Evolutionary conservation across 2,113 vertebrate genomes (phyloP).

Genomic region (Salvelinus alpinus): DNA sequence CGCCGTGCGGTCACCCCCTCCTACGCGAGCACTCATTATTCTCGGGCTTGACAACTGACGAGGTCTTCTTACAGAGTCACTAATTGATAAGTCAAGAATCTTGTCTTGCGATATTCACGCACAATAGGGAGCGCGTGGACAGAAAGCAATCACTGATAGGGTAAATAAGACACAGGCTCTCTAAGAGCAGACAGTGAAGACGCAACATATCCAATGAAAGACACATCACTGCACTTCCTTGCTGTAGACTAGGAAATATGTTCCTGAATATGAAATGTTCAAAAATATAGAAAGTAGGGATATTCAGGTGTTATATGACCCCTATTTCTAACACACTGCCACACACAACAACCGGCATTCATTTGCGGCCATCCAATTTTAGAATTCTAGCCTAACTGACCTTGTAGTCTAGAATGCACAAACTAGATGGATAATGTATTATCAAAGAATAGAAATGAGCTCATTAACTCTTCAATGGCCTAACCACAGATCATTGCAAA

Average conservation of each 20-base stretch:
- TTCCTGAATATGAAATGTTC: neutral
- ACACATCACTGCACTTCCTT: neutral
- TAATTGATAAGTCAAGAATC: slow-evolving; percentile 33
- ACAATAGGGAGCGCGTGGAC: neutral
- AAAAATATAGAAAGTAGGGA: neutral
- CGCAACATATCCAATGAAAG: neutral
- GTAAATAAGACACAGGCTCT: neutral
- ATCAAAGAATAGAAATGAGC: neutral
- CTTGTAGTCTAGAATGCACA: slow-evolving; percentile 10
- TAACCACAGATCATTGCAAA: neutral
- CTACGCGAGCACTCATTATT: slow-evolving; percentile 9
- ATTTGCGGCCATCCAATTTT: neutral
- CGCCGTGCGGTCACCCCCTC: slow-evolving; percentile 18
- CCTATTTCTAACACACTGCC: neutral
- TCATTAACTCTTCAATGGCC: slow-evolving; percentile 2
- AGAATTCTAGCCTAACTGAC: slow-evolving; percentile 2
- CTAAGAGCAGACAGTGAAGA: neutral
- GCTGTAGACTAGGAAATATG: neutral
- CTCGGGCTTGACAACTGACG: slow-evolving; percentile 40
- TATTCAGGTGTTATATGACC: neutral
- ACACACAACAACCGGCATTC: neutral
- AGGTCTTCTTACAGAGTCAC: slow-evolving; percentile 26
- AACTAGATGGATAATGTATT: neutral
- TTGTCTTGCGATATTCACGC: neutral
- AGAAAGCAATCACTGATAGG: neutral